Evolutionary conservation across 2,113 vertebrate genomes (phyloP).

Genomic region (Thalassoma bifasciatum): DNA sequence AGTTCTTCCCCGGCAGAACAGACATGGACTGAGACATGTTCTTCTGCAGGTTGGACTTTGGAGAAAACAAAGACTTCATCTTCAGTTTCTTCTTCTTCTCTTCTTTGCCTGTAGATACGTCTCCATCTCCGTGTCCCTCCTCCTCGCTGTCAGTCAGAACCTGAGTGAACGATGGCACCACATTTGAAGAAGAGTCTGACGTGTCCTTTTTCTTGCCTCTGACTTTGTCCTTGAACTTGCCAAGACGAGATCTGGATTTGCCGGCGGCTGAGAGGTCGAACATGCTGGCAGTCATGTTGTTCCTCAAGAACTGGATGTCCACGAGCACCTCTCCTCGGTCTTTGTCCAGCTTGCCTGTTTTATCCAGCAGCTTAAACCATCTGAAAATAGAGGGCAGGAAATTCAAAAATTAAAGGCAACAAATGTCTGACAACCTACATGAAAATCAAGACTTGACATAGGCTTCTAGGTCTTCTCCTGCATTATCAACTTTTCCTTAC

Average conservation of each 20-base stretch:
- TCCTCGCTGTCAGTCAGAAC: conserved; percentile 90
- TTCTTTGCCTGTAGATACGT: conserved; percentile 35
- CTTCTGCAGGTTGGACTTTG: conserved; percentile 89
- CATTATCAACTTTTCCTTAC: not conserved
- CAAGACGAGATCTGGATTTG: conserved; percentile 90
- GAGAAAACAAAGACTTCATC: conserved; percentile 89
- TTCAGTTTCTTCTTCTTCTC: conserved; percentile 88
- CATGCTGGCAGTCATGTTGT: conserved; percentile 97
- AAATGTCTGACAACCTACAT: not conserved
- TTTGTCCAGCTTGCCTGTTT: conserved; percentile 92
- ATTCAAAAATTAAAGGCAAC: not conserved
- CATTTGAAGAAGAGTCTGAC: conserved; percentile 79
- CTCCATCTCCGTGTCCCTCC: conserved; percentile 65
- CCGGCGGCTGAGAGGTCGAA: conserved; percentile 92
- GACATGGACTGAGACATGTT: conserved; percentile 95
- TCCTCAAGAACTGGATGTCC: conserved; percentile 94
- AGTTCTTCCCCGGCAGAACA: conserved; percentile 75
- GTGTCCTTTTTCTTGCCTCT: conserved; percentile 88
- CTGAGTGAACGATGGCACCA: conserved; percentile 80
- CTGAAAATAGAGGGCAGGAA: conserved; percentile 70
- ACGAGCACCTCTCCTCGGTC: conserved; percentile 93
- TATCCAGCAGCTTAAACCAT: conserved; percentile 92
- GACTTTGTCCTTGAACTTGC: conserved; percentile 94
- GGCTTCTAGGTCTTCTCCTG: not conserved
- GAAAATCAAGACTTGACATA: not conserved